Percentiles rank a stretch among this genome's conserved stretches.
Conservation (phyloP, 1,140 invertebrate genomes). For the Drosophila kepulauana region DNA sequence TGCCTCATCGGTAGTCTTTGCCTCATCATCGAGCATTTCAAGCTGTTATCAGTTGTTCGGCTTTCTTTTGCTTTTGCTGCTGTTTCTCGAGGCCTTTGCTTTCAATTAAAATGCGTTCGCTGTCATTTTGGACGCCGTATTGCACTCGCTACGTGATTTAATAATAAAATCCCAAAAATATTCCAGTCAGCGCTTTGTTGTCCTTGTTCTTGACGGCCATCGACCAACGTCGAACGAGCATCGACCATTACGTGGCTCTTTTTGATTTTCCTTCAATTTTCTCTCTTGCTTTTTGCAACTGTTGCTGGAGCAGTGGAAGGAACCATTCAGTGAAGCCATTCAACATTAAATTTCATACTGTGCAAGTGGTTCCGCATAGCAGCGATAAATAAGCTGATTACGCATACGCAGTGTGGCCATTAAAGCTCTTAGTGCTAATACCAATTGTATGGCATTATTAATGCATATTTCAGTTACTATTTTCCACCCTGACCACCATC, state of each 20-base stretch:
- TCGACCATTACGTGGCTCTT: conserved; percentile 72
- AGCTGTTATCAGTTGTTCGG: conserved; percentile 35
- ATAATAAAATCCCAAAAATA: conserved; percentile 79
- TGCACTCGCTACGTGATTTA: conserved; percentile 82
- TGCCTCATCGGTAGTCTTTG: conserved; percentile 30
- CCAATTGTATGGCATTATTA: conserved; percentile 24
- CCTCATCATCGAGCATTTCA: conserved; percentile 37
- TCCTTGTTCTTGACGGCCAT: conserved; percentile 55
- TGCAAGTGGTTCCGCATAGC: conserved; percentile 2
- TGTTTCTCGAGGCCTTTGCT: conserved; percentile 34
- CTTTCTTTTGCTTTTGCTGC: conserved; percentile 1
- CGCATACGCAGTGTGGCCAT: conserved; percentile 29
- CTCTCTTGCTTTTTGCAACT: conserved; percentile 43
- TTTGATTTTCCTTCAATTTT: conserved; percentile 22
- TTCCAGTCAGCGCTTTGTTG: conserved; percentile 76
- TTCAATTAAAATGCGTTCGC: conserved; percentile 83
- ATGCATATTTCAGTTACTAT: conserved; percentile 25
- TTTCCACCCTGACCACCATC: not conserved
- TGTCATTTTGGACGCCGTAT: conserved; percentile 83
- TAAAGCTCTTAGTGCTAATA: conserved; percentile 13
- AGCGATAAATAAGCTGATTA: conserved; percentile 37
- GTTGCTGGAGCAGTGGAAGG: conserved; percentile 49
- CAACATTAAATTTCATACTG: conserved; percentile 20
- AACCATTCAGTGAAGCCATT: not conserved
- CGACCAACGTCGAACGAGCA: not conserved